phyloP scores from a whole-genome alignment of 2,113 vertebrate genomes.

The Malurus cyaneus region DNA sequence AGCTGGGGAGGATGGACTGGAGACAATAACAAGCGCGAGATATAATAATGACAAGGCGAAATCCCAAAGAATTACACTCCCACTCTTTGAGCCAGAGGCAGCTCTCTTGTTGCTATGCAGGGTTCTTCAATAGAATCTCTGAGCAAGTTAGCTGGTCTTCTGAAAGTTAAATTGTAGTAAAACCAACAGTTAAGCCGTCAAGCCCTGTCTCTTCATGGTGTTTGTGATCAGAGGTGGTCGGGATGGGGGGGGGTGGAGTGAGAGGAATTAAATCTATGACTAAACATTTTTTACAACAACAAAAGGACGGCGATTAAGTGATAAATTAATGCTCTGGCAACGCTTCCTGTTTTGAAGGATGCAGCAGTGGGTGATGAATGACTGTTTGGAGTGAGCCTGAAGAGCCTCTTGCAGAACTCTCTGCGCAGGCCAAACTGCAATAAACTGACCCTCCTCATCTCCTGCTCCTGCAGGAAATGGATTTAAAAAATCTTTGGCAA shows the following conservation, averaged over 20 bases:
- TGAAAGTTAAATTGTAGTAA: slow-evolving; percentile 29
- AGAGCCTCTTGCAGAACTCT: slow-evolving; percentile 38
- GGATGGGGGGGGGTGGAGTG: slow-evolving; percentile 42
- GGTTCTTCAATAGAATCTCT: slow-evolving; percentile 31
- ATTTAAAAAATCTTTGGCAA: slow-evolving; percentile 65
- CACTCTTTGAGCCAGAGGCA: slow-evolving; percentile 71
- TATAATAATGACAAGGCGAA: slow-evolving; percentile 77
- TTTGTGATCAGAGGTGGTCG: slow-evolving; percentile 57
- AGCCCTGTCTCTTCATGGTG: slow-evolving; percentile 12
- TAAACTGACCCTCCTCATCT: slow-evolving; percentile 23
- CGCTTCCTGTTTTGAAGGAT: slow-evolving; percentile 70
- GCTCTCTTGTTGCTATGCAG: slow-evolving; percentile 36
- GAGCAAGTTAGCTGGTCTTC: slow-evolving; percentile 32
- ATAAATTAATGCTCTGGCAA: slow-evolving; percentile 74
- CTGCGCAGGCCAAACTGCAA: slow-evolving; percentile 24
- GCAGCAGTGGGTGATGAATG: slow-evolving; percentile 57
- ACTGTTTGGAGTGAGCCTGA: slow-evolving; percentile 44
- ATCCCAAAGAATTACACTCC: slow-evolving; percentile 83
- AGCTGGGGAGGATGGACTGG: slow-evolving; percentile 44
- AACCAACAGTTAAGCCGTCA: neutral
- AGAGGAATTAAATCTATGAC: slow-evolving; percentile 66
- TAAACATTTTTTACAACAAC: slow-evolving; percentile 67
- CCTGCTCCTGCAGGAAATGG: slow-evolving; percentile 56
- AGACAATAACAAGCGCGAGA: slow-evolving; percentile 79
- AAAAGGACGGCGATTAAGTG: slow-evolving; percentile 65